Evolutionary conservation across 2,113 vertebrate species (phyloP).

Genomic region (Eurystomus gularis): DNA sequence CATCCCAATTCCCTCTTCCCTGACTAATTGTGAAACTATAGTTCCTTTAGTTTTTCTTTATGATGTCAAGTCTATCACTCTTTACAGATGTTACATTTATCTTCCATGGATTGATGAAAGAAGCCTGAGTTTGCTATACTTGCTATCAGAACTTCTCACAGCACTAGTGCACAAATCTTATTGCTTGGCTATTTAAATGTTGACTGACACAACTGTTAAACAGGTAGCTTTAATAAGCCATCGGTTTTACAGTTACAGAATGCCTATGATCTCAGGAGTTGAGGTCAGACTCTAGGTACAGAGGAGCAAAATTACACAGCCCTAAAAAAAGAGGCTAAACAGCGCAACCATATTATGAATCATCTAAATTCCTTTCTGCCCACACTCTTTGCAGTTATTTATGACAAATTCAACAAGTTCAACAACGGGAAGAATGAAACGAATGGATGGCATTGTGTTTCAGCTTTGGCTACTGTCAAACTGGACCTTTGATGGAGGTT

Average conservation of each 20-base stretch:
- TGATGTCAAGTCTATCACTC: neutral
- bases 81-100: neutral
- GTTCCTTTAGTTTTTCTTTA: neutral
- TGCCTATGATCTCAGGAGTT: neutral
- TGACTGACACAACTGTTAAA: neutral
- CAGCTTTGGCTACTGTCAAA: neutral
- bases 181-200: neutral
- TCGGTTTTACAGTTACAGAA: neutral
- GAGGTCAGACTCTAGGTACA: neutral
- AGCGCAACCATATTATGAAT: neutral
- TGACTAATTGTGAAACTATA: neutral
- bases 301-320: neutral
- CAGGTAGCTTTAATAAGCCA: neutral
- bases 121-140: neutral
- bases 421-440: neutral
- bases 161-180: neutral
- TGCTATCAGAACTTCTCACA: neutral
- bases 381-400: neutral
- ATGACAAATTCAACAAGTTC: neutral
- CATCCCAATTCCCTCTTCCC: neutral
- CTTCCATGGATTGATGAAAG: neutral
- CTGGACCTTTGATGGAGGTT: neutral
- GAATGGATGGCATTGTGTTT: neutral
- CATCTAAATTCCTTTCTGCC: neutral
- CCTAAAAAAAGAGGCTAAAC: neutral